Conservation (phyloP, 2,797 vertebrate genomes). For the Eutrigla gurnardus region DNA sequence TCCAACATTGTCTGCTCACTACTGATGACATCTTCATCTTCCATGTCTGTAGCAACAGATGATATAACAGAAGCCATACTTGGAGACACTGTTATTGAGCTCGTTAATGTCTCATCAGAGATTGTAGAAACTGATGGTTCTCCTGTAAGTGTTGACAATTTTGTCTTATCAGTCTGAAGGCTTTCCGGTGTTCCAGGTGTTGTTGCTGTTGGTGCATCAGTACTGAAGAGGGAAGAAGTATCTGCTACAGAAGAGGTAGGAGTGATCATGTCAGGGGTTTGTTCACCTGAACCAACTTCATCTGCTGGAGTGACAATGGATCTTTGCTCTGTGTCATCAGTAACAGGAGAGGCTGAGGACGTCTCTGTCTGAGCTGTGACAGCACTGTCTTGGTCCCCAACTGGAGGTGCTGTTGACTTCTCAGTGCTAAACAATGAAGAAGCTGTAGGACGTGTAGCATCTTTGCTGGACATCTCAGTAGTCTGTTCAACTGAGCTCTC, state of each 20-base stretch:
- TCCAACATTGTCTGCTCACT: background rate
- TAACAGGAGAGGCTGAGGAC: background rate
- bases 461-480: background rate
- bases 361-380: background rate
- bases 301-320: background rate
- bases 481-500: conserved; percentile 45
- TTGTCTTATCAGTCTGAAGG: background rate
- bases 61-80: background rate
- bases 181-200: background rate
- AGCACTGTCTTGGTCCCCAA: background rate
- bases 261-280: conserved; percentile 1
- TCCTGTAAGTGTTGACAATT: background rate
- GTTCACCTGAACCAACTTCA: conserved; percentile 40
- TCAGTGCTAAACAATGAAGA: conserved; percentile 35
- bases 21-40: background rate
- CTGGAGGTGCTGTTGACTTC: conserved; percentile 11
- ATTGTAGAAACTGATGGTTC: background rate
- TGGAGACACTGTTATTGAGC: too few relatives aligned
- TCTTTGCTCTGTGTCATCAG: background rate
- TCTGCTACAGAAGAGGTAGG: background rate
- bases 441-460: background rate
- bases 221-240: background rate
- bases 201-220: background rate
- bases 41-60: background rate
- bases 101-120: background rate